Conservation (phyloP, 2,888 invertebrate genomes). For the Punctoribates punctum region DNA sequence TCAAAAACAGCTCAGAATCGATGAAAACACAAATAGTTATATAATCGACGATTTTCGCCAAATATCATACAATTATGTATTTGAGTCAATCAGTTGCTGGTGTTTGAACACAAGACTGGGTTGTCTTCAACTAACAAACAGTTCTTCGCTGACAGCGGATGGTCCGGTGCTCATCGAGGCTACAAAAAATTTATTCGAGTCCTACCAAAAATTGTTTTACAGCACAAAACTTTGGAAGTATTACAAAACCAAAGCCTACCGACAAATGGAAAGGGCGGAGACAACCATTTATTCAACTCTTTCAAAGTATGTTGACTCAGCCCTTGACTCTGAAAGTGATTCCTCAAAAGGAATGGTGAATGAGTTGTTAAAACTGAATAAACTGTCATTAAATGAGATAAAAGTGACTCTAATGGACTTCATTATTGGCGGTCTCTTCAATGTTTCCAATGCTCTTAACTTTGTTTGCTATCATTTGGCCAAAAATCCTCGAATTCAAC, state of each 20-base stretch:
- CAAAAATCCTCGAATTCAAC: constrained; percentile 67
- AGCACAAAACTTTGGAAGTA: constrained; percentile 51
- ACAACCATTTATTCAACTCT: constrained; percentile 48
- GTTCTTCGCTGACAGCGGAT: constrained; percentile 40
- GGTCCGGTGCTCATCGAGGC: constrained; percentile 50
- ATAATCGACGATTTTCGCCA: constrained; percentile 46
- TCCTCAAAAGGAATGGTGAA: neutral
- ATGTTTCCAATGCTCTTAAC: constrained; percentile 51
- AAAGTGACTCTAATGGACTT: constrained; percentile 49
- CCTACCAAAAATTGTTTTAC: constrained; percentile 51
- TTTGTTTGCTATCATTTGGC: constrained; percentile 65
- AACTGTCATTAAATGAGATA: constrained; percentile 46
- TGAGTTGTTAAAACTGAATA: constrained; percentile 44
- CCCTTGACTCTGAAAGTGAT: neutral
- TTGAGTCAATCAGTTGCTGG: constrained; percentile 51
- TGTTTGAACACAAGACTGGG: constrained; percentile 52
- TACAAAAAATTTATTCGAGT: constrained; percentile 51
- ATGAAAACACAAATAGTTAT: constrained; percentile 13
- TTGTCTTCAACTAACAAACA: constrained; percentile 47
- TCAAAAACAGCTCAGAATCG: neutral
- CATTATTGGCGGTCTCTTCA: constrained; percentile 50
- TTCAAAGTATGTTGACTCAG: constrained; percentile 45
- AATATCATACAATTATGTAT: constrained; percentile 47
- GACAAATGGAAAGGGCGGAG: constrained; percentile 48
- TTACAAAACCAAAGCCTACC: constrained; percentile 47